Percentiles rank a stretch among this genome's conserved stretches.
phyloP scores from a whole-genome alignment of 2,797 vertebrate genomes.

The Molossus alvarezi region DNA sequence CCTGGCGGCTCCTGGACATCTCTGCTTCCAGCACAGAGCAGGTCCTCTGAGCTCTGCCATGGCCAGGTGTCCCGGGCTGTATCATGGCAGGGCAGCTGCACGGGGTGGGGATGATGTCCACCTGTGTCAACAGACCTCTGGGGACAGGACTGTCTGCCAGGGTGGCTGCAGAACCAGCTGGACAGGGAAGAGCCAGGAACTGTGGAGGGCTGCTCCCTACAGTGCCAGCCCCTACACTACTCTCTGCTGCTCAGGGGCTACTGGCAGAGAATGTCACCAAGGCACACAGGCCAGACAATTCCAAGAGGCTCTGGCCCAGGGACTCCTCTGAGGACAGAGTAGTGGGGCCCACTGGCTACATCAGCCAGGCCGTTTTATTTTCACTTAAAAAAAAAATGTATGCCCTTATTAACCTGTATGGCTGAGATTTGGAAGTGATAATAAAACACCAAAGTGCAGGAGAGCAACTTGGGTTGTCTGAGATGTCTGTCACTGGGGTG shows the following conservation, averaged over 20 bases:
- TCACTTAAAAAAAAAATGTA: neutral
- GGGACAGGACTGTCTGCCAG: neutral
- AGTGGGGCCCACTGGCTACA: neutral
- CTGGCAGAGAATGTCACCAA: neutral
- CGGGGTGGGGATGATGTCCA: neutral
- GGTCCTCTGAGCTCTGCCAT: constrained; percentile 92
- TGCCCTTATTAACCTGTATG: constrained; percentile 62
- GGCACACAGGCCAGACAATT: neutral
- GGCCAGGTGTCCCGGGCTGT: neutral
- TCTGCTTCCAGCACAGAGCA: constrained; percentile 97
- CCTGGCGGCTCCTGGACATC: constrained; percentile 98
- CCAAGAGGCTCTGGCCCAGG: constrained; percentile 19
- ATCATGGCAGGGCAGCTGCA: neutral
- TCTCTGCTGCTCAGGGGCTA: neutral
- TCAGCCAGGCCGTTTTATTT: constrained; percentile 28
- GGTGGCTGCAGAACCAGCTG: neutral
- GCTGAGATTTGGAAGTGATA: constrained; percentile 72
- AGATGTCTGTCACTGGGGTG: neutral
- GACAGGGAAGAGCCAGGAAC: neutral
- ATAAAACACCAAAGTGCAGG: constrained; percentile 78
- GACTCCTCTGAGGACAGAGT: neutral
- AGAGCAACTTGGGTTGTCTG: neutral
- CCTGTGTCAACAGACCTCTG: neutral
- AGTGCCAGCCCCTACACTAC: too few species aligned
- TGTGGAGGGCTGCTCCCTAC: neutral